Evolutionary conservation across 1,140 invertebrate genomes (phyloP), one percentile per base, ranked within the genome.

Genomic region (Drosophila kurseongensis): DNA sequence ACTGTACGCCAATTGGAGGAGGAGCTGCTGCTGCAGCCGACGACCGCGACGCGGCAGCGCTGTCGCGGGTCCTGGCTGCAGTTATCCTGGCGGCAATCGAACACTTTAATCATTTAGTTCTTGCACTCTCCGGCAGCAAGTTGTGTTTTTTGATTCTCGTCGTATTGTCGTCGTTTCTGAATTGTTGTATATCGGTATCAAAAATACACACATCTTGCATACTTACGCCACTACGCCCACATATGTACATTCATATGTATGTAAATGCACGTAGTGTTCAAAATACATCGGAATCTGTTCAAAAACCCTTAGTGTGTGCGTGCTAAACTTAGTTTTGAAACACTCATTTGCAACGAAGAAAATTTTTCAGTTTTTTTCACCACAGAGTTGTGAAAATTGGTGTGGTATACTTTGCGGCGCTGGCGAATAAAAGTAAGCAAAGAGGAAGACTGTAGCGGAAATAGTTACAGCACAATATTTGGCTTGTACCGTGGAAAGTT

Each of bases 51-150:
- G 61, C 41, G 29, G 62, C 71, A 52, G 56, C 68, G 67, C 66
- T 50, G 62, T 38, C 51, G 63, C 62, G 52, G 48, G 80, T 88
- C 84, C 84, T 89, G 80, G 77, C 81, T 90, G 86, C 86, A 89
- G 84, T 80, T 90, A 76, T 90, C 80, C 84, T 88, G 76, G 80
- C 84, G 76, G 84, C 84, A 84, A 69, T 86, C 80, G 80, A 80
- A 74, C 72, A 78, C 79, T 85, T 80, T 78, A 91, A 84, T 91
- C 91, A 92, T 92, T 92, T 92, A 92, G 91, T 92, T 92, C 91
- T 92, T 92, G 91, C 91, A 92, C 91, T 92, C 91, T 92, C 81
- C 82, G 80, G 83, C 81, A 90, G 91, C 91, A 92, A 92, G 91
- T 92, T 92, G 91, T 91, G 88, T 92, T 92, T 92, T 91, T 91